Evolutionary conservation across 1,140 invertebrate species (phyloP), one percentile per base, ranked within the genome.

Genomic region (Thalassaphorura encarpata): DNA sequence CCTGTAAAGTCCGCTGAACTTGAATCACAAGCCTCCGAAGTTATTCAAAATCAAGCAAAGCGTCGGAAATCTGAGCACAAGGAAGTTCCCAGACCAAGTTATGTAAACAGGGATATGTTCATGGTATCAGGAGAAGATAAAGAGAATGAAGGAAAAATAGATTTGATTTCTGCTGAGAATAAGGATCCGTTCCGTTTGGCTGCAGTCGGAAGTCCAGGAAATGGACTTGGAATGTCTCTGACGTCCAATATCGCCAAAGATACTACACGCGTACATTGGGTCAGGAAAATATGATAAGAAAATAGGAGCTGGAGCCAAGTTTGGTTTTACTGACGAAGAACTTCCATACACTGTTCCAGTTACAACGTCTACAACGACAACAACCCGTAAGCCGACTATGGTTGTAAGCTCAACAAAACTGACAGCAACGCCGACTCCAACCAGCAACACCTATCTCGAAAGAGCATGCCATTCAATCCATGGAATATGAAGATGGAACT

Each of bases 81-180:
- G 11, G n/a, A 36, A 11, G 11, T 16, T 6, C 41, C 23, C n/a
- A 36, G 39, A 18, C 45, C 54, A 24, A 42, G 27, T 26, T 54
- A 57, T 39, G 56, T 64, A 1, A 60, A 58, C 36, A 18, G 29
- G 21, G 54, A 61, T 21, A 64, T 60, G 36, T 58, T 60, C 39
- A 43, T 63, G 19, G 36, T 58, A 21, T 58, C 54, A 23, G 54
- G 52, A 13, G 58, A 60, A 48, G 62, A 58, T 4, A 29, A 41
- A 21, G 47, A 60, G 1, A 48, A 28, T 8, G 54, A 45, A 19
- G 39, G 5, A 36, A 47, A 53, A 41, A 33, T 28, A 11, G 36
- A 58, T 13, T 45, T 60, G 5, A 28, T 60, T 51, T 58, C 56
- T 16, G 8, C 29, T 18, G 58, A 60, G 29, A 52, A 51, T 13